Evolutionary conservation across 2,797 vertebrate species (phyloP).

Genomic region (Cuculus canorus): DNA sequence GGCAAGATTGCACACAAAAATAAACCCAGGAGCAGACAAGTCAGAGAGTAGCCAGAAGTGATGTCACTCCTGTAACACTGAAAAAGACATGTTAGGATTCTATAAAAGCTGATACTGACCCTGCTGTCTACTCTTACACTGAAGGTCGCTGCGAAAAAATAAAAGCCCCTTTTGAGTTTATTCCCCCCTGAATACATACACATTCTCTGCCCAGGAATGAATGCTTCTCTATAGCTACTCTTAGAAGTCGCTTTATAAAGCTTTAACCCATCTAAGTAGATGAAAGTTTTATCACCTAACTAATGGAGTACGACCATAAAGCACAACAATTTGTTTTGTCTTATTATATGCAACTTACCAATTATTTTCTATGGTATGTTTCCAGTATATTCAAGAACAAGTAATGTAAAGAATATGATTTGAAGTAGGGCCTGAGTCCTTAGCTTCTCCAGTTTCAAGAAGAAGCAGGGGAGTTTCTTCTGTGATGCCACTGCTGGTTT

Average conservation of each 20-base stretch:
- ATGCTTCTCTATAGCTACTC: neutral
- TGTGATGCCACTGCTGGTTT: neutral
- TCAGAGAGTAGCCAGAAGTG: slow-evolving; percentile 15
- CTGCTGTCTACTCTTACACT: neutral
- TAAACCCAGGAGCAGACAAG: neutral
- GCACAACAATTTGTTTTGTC: neutral
- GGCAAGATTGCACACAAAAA: slow-evolving; percentile 2
- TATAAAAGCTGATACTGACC: neutral
- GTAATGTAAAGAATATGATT: neutral
- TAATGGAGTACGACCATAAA: neutral
- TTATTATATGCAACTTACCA: neutral
- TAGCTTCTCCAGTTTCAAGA: neutral
- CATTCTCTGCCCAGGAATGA: neutral
- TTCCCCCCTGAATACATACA: neutral
- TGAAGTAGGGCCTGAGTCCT: neutral
- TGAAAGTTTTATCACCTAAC: neutral
- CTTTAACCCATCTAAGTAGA: neutral
- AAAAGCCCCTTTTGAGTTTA: neutral
- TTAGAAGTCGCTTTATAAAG: neutral
- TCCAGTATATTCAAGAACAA: neutral
- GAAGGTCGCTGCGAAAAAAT: neutral
- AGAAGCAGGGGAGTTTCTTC: neutral
- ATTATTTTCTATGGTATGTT: neutral
- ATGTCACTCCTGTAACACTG: neutral
- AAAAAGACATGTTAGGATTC: neutral